Evolutionary conservation across 2,113 vertebrate genomes (phyloP).

Genomic region (Microcebus griseorufus): DNA sequence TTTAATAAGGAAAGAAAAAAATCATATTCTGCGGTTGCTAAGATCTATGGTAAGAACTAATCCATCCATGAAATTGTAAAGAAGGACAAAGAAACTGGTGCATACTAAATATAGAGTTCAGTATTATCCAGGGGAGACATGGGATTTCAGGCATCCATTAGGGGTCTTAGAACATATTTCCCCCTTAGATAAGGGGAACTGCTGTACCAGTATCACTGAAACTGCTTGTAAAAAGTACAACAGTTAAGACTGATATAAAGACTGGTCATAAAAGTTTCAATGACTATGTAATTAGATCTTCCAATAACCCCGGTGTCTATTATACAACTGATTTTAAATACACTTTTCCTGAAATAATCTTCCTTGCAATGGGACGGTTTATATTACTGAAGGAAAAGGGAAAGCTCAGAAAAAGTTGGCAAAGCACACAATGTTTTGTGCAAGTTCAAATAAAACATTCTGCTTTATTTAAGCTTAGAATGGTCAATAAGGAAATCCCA

Average conservation of each 20-base stretch:
- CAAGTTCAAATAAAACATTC: constrained; percentile 55
- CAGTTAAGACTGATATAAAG: background rate
- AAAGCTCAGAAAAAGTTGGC: constrained; percentile 51
- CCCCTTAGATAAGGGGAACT: background rate
- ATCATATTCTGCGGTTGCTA: background rate
- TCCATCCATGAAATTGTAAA: background rate
- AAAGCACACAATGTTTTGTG: constrained; percentile 45
- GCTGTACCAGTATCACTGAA: background rate
- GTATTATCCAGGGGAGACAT: background rate
- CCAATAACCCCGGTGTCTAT: constrained; percentile 42
- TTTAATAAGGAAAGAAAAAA: background rate
- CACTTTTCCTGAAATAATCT: constrained; percentile 58
- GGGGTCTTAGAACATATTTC: background rate
- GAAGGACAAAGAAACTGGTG: background rate
- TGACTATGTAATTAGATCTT: constrained; percentile 41
- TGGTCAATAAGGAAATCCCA: constrained; percentile 53
- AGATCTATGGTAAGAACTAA: background rate
- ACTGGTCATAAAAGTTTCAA: constrained; percentile 24
- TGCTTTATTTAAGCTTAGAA: constrained; percentile 5
- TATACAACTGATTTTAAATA: constrained; percentile 68
- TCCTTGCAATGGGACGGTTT: constrained; percentile 43
- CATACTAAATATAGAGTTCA: too few species aligned
- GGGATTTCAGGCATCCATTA: background rate
- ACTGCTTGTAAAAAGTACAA: background rate
- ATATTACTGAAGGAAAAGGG: background rate